A percentile compares a stretch with the other conserved stretches of the same genome.
Evolutionary conservation across 2,797 vertebrate species (phyloP).

Genomic region (Rhynchotus rufescens): DNA sequence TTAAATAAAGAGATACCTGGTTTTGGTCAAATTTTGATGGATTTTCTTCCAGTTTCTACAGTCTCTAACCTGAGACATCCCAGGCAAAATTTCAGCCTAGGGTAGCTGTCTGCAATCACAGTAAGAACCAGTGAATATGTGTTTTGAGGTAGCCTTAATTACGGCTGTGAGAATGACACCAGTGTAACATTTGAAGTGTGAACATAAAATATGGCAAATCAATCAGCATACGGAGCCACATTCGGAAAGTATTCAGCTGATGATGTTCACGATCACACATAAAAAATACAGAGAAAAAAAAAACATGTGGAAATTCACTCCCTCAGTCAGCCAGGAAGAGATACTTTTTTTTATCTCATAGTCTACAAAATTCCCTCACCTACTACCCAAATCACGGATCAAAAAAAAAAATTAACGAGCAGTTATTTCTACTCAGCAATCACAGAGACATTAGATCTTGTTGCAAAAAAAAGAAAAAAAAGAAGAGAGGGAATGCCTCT

Average conservation of each 20-base stretch:
- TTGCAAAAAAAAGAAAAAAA: neutral
- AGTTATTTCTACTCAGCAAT: conserved; percentile 45
- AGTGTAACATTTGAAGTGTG: conserved; percentile 56
- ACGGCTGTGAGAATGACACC: conserved; percentile 40
- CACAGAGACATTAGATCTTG: conserved; percentile 61
- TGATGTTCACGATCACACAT: conserved; percentile 10
- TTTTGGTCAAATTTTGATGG: neutral
- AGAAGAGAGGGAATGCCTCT: neutral
- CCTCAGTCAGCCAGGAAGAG: conserved; percentile 7
- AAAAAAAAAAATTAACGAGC: conserved; percentile 30
- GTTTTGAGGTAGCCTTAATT: conserved; percentile 35
- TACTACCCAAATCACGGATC: conserved; percentile 20
- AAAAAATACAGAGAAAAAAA: neutral
- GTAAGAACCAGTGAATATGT: conserved; percentile 13
- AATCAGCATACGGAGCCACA: conserved; percentile 46
- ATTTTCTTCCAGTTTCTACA: conserved; percentile 23
- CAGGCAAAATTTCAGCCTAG: neutral
- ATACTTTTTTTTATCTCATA: conserved; percentile 33
- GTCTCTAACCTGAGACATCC: neutral
- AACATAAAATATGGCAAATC: conserved; percentile 65
- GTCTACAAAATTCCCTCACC: conserved; percentile 27
- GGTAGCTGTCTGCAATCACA: conserved; percentile 8
- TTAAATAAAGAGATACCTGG: neutral
- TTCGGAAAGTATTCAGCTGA: conserved; percentile 58
- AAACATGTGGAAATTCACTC: conserved; percentile 42